Base-by-base conservation (phyloP, 2,113 vertebrate genomes). In the Synodontis membranacea region DNA sequence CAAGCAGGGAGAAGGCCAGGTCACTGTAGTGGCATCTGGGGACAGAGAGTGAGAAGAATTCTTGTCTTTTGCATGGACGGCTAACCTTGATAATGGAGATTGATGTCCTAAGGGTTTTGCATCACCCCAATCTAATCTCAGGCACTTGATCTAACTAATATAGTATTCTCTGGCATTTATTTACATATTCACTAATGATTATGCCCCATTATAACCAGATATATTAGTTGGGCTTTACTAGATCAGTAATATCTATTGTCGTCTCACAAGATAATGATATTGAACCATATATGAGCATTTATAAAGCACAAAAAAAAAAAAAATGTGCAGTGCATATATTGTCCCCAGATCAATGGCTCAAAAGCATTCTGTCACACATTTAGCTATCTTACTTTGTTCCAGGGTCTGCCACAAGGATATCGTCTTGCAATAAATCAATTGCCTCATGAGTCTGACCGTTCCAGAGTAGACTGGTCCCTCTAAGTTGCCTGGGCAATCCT, bases 21-120 rank as follows among this genome's bases (percentile, higher is more conserved):
- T 97, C 98, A 91, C 97, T 98, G 92, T 98, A 99, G 87, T 98
- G 97, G 88, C 98, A 98, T 80, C 97, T 99, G 91, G 42, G 86
- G 70, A 89, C 76, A 90, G 42, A 39, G 3, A 87, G 56, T 19
- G 86, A 9, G 42, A 76, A 62, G 82, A 70, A 78, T 80, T 81
- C 39, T 74, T 80, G 75, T 84, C 83, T 78, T 74, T 78, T 34
- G 0, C 31, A 23, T 37, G 31, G 52, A 37, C 5, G 31, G 37
- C 8, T 4, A 37, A 34, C 8, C 48, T 79, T 80, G 19, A 12
- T 39, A 8, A 21, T 42, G 68, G 37, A 68, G 31, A 21, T 68
- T 37, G 34, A 37, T 37, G 64, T 31, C 14, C 66, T 42, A 17
- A 70, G 34, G 19, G 68, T 42, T 72, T 70, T 70, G 37, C 9